Evolutionary conservation across 2,797 vertebrate genomes (phyloP), one percentile per base, ranked within the genome.

Genomic region (Phyllotis vaccarum): DNA sequence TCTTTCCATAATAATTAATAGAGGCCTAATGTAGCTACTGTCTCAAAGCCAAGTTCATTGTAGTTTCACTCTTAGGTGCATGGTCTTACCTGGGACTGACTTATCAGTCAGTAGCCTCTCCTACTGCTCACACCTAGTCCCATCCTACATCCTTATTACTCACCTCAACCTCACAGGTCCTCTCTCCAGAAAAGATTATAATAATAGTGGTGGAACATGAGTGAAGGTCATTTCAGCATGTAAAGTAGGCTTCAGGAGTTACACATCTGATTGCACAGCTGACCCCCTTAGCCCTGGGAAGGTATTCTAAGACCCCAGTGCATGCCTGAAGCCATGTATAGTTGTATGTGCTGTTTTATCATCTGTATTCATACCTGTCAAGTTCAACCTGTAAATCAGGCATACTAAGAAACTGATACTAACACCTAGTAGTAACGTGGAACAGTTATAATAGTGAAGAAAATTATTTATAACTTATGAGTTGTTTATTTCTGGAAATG

Each of bases 1-100:
- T 29, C 52, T 68, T 93, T 88, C 31, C 24, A 81, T 56, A 95
- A 43, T 68, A 68, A 37, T 80, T 46, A 95, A 60, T 31, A 46
- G 40, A 91, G 6, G 52, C 52, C 11, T 70, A 14, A 31, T 5
- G 5, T 68, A 37, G 3, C 58, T 89, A 2, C 83, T 72, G 11
- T 68, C 40, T 75, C 43, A 52, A n/a, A 62, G 8, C 0, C 2
- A n/a, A 6, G 29, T n/a, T 58, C 29, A 62, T 40, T 27, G 74
- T 22, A 64, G 27, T 85, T 74, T 81, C 3, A 11, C 8, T 52
- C 46, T 46, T 22, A 60, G 60, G 64, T 52, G 13, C 13, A 0
- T 66, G 70, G 58, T 21, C 54, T 85, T 76, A 14, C 74, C 58
- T 14, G 56, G 74, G n/a, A 43, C 49, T 14, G 58, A 21, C 70